Evolutionary conservation across 1,140 invertebrate species (phyloP), one percentile per base, ranked within the genome.

Genomic region (Daktulosphaira vitifoliae): DNA sequence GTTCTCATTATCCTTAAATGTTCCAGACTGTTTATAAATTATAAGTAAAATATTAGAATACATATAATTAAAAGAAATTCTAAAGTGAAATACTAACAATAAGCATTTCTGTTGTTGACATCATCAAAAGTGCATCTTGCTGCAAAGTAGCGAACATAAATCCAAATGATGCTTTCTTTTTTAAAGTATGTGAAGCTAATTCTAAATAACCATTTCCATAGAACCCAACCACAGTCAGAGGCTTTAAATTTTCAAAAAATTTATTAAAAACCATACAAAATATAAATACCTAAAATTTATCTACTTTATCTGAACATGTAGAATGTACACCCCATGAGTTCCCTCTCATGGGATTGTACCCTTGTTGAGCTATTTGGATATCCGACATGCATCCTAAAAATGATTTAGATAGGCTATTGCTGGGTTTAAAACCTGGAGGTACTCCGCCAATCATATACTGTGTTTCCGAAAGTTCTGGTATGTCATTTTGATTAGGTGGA

Each of bases 311-410:
- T 22, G 78, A 74, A 76, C 91, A 94, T 8, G 84, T 82, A 0
- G 82, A 76, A 70, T 91, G 87, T 0, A 94, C 81, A 0, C 89
- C 90, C 71, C 86, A 85, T 71, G 82, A 84, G 13, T 83, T 78
- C 39, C 85, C 78, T 53, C 78, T 77, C 69, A 85, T 76, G 2
- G 84, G 80, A 73, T 86, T 82, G 26, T 84, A 81, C 15, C 81
- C 81, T 65, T 82, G 81, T 48, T 85, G 80, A 68, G 87, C 84
- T 0, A 92, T 81, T 49, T 86, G 79, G 2, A 93, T 78, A 56
- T 87, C 84, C 13, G 85, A 84, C 77, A 95, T 82, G 71, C 90
- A 93, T 6, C 91, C 91, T 18, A 90, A 76, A 72, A 90, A 86
- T 1, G 86, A 81, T 65, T 79, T 75, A 29, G 78, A 78, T 1